Evolutionary conservation across 2,888 invertebrate genomes (phyloP).

Genomic region (Lochmaea capreae): DNA sequence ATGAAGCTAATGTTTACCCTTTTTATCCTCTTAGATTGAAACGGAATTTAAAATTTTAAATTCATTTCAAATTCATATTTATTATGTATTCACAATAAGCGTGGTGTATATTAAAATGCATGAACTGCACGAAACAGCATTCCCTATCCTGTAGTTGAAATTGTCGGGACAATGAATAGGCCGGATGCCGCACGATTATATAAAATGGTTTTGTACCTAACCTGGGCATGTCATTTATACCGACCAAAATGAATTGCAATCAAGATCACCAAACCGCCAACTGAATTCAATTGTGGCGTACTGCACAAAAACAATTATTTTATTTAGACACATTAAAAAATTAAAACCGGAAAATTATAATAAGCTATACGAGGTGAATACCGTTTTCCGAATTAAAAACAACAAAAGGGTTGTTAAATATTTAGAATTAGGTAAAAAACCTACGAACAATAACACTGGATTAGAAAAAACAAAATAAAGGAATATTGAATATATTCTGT

Average conservation of each 20-base stretch:
- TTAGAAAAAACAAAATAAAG: too few species aligned
- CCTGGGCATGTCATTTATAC: conserved; percentile 3
- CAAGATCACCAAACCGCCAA: conserved; percentile 17
- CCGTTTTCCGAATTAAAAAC: too few species aligned
- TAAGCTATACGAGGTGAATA: background rate
- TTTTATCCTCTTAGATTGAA: too few species aligned
- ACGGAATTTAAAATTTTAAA: background rate
- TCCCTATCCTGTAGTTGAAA: background rate
- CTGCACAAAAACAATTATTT: background rate
- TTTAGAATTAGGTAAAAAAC: too few species aligned
- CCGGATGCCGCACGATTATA: background rate
- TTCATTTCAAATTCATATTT: background rate
- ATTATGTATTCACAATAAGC: background rate
- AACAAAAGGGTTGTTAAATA: too few species aligned
- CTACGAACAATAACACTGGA: too few species aligned
- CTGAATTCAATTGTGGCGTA: conserved; percentile 10
- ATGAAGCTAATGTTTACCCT: too few species aligned
- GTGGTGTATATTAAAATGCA: background rate
- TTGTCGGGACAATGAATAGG: background rate
- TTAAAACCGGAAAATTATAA: background rate
- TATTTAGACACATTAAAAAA: background rate
- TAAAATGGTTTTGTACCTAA: conserved; percentile 6
- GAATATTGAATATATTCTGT: too few species aligned
- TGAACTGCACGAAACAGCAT: background rate
- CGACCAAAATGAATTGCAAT: conserved; percentile 13